phyloP scores from a whole-genome alignment of 2,113 vertebrate genomes.

The Calidris pugnax region DNA sequence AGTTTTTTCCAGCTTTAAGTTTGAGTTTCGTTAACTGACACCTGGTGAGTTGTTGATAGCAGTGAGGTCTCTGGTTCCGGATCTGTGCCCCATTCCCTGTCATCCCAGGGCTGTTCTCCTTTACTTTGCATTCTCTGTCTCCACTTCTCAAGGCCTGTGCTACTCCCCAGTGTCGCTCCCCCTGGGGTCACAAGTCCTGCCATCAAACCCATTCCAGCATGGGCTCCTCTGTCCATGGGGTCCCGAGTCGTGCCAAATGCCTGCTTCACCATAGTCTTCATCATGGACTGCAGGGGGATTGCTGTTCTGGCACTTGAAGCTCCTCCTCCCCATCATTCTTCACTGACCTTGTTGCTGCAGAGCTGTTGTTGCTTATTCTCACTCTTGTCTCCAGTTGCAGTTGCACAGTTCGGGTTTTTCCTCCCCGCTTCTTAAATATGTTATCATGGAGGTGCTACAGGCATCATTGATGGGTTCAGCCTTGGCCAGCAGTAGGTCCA shows the following conservation, averaged over 20 bases:
- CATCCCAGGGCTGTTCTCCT: fast-evolving
- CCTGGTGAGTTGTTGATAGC: not conserved
- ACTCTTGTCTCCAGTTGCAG: not conserved
- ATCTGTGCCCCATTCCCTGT: not conserved
- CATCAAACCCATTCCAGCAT: no score
- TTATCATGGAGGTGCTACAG: not conserved
- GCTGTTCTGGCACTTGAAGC: not conserved
- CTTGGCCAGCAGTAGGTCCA: not conserved
- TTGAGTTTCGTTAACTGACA: not conserved
- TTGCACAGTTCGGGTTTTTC: not conserved
- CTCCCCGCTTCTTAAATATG: not conserved
- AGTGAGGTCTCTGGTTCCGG: fast-evolving
- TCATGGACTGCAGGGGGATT: not conserved
- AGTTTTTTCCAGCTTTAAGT: not conserved
- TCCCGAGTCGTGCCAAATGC: no score
- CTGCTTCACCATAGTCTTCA: not conserved
- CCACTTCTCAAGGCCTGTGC: not conserved
- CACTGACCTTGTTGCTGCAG: not conserved
- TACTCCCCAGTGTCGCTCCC: no score
- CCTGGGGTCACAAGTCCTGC: no score
- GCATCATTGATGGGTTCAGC: not conserved
- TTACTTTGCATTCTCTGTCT: fast-evolving
- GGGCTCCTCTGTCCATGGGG: no score
- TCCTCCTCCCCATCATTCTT: not conserved
- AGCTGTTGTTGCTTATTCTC: not conserved